Evolutionary conservation across 1,140 invertebrate genomes (phyloP), one percentile per base, ranked within the genome.

Genomic region (Nixonia krombeini): DNA sequence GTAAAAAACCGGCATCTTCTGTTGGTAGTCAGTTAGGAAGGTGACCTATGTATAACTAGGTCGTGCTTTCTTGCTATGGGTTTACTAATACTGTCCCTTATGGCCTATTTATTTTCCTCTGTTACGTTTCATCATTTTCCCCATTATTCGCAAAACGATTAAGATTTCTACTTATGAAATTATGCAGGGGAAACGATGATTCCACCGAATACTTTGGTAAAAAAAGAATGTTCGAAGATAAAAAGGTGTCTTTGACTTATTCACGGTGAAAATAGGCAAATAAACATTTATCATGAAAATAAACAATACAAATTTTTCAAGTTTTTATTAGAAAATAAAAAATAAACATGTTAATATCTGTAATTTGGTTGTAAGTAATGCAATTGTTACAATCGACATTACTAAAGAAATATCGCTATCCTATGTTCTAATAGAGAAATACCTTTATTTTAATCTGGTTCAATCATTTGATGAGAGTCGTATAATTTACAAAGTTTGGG

Each of bases 1-100:
- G 78, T 83, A 79, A 79, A 81, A 83, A 72, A 85, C 83, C 79
- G 80, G 83, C 81, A 82, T 84, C 83, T 83, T 85, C 83, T 81
- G 80, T 84, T 85, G 83, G 83, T 84, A 83, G 83, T 84, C 77
- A 80, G 80, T 84, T 83, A 85, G 82, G 81, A 85, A 83, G 81
- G 79, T 75, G 82, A 85, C 82, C 83, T 85, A 85, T 78, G 76
- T 81, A 75, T 81, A 77, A 68, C 75, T 83, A 84, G 80, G 76
- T 83, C 78, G 78, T 82, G 71, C 82, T 84, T 83, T 81, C 74
- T 83, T 78, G 79, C 79, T 84, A 84, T 81, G 72, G 71, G 72
- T 78, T 76, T 80, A 40, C 74, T 81, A 77, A 78, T 75, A 79
- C 71, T 70, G 67, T 68, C 73, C 71, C 71, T 76, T 72, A 64